Base-by-base conservation (phyloP, 2,797 vertebrate genomes). In the Phataginus tetradactyla region DNA sequence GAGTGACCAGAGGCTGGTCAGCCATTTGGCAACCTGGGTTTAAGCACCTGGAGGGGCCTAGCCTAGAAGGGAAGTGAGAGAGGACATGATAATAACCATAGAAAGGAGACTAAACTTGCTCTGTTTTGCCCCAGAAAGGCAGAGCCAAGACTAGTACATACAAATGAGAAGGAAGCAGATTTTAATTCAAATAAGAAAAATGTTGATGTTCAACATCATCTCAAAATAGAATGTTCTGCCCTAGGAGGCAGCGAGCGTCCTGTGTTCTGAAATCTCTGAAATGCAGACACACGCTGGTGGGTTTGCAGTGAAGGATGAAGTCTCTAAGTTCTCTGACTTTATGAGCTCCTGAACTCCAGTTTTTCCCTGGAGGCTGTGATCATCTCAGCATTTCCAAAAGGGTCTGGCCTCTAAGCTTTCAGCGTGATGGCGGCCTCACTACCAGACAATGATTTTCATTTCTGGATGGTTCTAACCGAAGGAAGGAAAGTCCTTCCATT, bases 391-490 rank as follows among this genome's bases (percentile, higher is more conserved):
- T 51, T 68, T 37, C 87, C 59, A 1, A 25, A 81, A 95, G 59
- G 63, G n/a, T 53, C 15, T 0, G 3, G 17, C n/a, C n/a, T 72
- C 53, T 81, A 59, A 20, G 79, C 21, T 12, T 51, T 53, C 69
- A 2, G 20, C 12, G 3, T 27, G 72, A 42, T 12, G 37, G 57
- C 0, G 9, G 18, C 89, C 75, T 64, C 45, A 29, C 53, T 12
- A 4, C 77, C 80, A 29, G 5, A 39, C 32, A 13, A 7, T 27
- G 8, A 1, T 27, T 61, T 88, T 39, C n/a, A 14, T 91, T 92
- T 95, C 85, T 64, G 51, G 81, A 53, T 83, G 77, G 25, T 96
- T 86, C 68, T 80, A n/a, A 53, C 3, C 18, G 64, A 79, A 81
- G 86, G 5, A 49, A 78, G 39, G 32, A 49, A 86, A 74, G 39